Base-by-base conservation (phyloP, 2,888 invertebrate species). In the Tinea semifulvella region DNA sequence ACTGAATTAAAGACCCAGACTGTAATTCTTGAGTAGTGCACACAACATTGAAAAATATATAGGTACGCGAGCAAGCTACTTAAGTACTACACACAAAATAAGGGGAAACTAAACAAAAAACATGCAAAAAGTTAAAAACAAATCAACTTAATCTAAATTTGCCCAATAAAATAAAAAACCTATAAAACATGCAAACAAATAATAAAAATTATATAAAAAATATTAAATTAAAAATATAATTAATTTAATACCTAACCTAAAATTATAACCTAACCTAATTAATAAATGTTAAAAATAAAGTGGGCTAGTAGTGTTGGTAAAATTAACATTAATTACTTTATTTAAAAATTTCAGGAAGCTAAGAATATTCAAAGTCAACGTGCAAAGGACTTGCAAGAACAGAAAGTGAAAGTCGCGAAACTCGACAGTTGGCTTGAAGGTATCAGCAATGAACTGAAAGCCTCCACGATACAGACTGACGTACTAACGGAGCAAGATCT, bases 381-480 rank as follows among this genome's bases (percentile, higher is more conserved):
- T 59, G 54, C 64, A 2, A 63, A 71, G 44, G 71, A 79, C 53
- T 55, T 80, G 16, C 69, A 73, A 56, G 68, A 73, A 48, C 68
- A 79, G 38, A 76, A 67, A 51, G 58, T 61, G 48, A 73, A 76
- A 50, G 61, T 81, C 4, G 56, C 63, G 2, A 73, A 81, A 52
- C 61, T 84, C 1, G 84, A 84, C 52, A 54, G 57, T 2, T 84
- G 85, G 69, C 75, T 82, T 10, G 79, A 76, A 51, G 61, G 61
- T 2, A 83, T 83, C 45, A 82, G 83, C 55, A 67, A 66, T 44
- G 68, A 83, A 46, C 63, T 85, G 25, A 80, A 79, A 47, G 75
- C 77, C 38, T 66, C 85, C 3, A 65, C 65, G 1, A 58, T 68
- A 43, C 70, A 69, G 52, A 54, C 61, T 2, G 73, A 77, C 47